Percentiles rank a stretch among this genome's conserved stretches.
phyloP scores from a whole-genome alignment of 2,888 invertebrate species.

The Microctonus brassicae region DNA sequence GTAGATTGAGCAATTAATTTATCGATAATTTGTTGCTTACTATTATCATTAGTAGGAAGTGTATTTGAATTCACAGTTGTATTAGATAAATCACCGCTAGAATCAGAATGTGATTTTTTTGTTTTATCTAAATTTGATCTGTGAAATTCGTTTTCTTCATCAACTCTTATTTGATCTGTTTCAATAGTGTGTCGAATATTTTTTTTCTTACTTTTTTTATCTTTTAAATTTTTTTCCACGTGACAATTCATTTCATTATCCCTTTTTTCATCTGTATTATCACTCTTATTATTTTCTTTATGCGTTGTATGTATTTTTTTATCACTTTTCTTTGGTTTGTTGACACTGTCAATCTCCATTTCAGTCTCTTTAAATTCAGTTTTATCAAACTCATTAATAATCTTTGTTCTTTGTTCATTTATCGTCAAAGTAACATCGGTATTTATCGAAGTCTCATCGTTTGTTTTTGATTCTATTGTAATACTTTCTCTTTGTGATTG shows the following conservation, averaged over 20 bases:
- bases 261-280: neutral
- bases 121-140: neutral
- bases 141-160: neutral
- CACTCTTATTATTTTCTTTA: neutral
- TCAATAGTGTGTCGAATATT: neutral
- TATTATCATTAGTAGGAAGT: neutral
- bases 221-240: neutral
- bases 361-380: neutral
- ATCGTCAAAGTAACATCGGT: neutral
- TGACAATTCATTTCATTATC: neutral
- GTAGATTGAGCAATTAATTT: slow-evolving; percentile 7
- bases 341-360: neutral
- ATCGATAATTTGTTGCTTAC: neutral
- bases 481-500: slow-evolving; percentile 45
- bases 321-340: neutral
- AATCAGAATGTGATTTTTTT: neutral
- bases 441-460: neutral
- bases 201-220: neutral
- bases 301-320: neutral
- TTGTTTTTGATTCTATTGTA: neutral
- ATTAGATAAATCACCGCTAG: no score
- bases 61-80: neutral
- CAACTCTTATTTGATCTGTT: neutral
- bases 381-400: neutral
- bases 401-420: neutral